phyloP scores from a whole-genome alignment of 2,888 invertebrate genomes.

The Nemapogon koenigi region DNA sequence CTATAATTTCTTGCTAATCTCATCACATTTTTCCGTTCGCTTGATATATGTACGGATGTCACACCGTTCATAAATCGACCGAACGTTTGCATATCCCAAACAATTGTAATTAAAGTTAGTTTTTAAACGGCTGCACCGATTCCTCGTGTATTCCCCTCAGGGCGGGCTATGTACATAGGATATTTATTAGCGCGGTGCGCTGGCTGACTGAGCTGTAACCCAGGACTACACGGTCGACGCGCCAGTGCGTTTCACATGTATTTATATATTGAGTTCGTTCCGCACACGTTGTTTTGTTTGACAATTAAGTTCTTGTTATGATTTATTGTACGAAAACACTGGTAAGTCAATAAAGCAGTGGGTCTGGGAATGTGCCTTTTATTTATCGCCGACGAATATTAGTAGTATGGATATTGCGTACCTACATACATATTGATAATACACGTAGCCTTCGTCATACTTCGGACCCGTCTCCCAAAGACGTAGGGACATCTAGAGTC shows the following conservation, averaged over 20 bases:
- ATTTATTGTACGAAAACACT: constrained; percentile 64
- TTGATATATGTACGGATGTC: too few species aligned
- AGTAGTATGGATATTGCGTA: too few species aligned
- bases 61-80: constrained; percentile 32
- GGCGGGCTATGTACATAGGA: constrained; percentile 44
- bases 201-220: constrained; percentile 45
- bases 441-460: too few species aligned
- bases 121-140: constrained; percentile 28
- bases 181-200: constrained; percentile 56
- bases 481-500: too few species aligned
- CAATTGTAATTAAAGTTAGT: constrained; percentile 52
- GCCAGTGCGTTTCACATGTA: constrained; percentile 55
- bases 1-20: too few species aligned
- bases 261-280: constrained; percentile 56
- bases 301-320: constrained; percentile 55
- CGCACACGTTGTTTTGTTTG: constrained; percentile 63
- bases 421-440: too few species aligned
- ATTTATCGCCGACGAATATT: too few species aligned
- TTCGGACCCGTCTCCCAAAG: too few species aligned
- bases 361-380: constrained; percentile 41
- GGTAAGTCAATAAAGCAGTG: constrained; percentile 66
- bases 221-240: constrained; percentile 32
- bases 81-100: too few species aligned
- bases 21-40: too few species aligned
- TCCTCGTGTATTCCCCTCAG: too few species aligned